Base-by-base conservation (phyloP, 2,113 vertebrate genomes). In the Echinops telfairi region DNA sequence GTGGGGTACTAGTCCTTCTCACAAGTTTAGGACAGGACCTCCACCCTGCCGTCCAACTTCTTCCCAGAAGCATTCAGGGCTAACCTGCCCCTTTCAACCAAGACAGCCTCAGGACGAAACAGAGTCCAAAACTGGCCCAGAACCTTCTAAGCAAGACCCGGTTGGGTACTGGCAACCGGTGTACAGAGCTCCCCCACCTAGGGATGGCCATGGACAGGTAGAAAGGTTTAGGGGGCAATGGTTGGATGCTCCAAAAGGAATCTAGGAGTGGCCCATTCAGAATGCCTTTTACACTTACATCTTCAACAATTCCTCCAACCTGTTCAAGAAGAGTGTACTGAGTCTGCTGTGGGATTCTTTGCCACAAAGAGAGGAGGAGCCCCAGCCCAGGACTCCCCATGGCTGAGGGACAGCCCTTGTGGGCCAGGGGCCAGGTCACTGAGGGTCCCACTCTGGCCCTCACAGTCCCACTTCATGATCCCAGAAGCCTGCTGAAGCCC, bases 161-260 rank as follows among this genome's bases (percentile, higher is more conserved):
- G 17, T 9, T 71, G 31, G 70, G 70, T 17, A 73, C 71, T 19
- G 22, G 71, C 31, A 33, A 71, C 68, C 14, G 71, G 33, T 73
- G 33, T 2, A 1, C 1, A 0, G 82, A 22, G 8, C 36, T 43
- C 36, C 33, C 22, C n/a, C 7, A 22, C 33, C n/a, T 38, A 7
- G 62, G 36, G 64, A 66, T 10, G 0, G 36, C 14, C 40, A 16
- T 0, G 9, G 6, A n/a, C 36, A 19, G 40, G 33, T 53, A 10
- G 23, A 17, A 75, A 33, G 36, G 19, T 58, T 40, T 60, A 53
- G 6, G 1, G 23, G 15, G 38, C 27, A 64, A 66, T 0, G 11
- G 43, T 3, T 40, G 22, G 62, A 40, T 0, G 0, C 58, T 79
- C 73, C 31, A 43, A 14, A 66, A 92, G 43, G 73, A 68, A 90